Conservation (phyloP, 2,113 vertebrate genomes). For the Hydrochoerus hydrochaeris region DNA sequence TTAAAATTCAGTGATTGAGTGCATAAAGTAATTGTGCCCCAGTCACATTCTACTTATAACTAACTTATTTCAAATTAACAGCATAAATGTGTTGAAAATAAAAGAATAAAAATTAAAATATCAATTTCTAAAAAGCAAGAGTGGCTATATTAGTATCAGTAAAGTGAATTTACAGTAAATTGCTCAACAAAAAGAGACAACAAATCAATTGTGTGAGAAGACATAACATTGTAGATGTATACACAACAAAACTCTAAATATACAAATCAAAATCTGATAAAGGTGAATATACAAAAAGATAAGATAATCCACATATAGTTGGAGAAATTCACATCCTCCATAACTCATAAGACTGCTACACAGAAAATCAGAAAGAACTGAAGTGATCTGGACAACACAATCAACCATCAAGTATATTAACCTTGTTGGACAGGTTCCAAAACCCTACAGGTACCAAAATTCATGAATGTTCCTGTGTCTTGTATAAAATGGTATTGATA, state of each 20-base stretch:
- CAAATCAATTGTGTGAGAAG: not conserved
- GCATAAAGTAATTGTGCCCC: not conserved
- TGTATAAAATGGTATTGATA: not conserved
- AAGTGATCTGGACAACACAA: not conserved
- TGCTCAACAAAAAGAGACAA: not conserved
- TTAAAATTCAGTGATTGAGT: not conserved
- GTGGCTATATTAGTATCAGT: not conserved
- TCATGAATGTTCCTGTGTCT: not conserved
- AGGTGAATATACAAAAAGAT: not conserved
- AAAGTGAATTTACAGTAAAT: not conserved
- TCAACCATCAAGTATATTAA: not conserved
- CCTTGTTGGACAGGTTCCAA: not conserved
- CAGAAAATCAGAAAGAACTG: not conserved
- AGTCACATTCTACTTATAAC: not conserved
- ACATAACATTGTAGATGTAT: not conserved
- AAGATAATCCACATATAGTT: not conserved
- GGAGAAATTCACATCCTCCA: not conserved
- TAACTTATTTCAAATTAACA: slow-evolving; percentile 9
- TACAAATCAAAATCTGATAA: not conserved
- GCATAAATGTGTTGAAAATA: not conserved
- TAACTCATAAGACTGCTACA: not conserved
- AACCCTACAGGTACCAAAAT: not conserved
- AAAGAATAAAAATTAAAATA: not conserved
- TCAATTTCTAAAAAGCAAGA: not conserved
- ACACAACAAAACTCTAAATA: not conserved